A percentile compares a stretch with the other conserved stretches of the same genome.
These are phyloP conservation scores for Octonoba sinensis DNA, from an alignment of 2,888 invertebrate genomes.

Conservation along the genomic window DNA sequence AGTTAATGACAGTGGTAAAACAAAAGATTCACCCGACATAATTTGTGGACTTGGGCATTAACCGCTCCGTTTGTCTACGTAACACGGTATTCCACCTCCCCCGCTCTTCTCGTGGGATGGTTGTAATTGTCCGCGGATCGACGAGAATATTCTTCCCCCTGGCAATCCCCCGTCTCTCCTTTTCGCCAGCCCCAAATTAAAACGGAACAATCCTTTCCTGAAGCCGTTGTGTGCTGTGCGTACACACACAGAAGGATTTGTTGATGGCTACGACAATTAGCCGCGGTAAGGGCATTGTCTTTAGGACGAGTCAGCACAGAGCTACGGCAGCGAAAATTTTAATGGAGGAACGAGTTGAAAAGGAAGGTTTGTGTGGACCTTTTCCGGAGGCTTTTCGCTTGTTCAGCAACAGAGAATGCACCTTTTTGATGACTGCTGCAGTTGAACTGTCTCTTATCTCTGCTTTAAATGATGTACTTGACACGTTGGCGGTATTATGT, in stretches of 20 bases:
- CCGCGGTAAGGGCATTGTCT: constrained; percentile 32
- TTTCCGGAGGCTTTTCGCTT: too few species aligned
- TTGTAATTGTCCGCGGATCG: constrained; percentile 51
- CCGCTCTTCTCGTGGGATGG: not conserved
- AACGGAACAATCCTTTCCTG: constrained; percentile 43
- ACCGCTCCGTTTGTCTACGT: constrained; percentile 37
- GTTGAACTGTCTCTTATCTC: constrained; percentile 8
- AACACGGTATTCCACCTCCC: not conserved
- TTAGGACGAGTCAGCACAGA: constrained; percentile 25
- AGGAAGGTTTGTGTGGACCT: too few species aligned
- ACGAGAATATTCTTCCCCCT: constrained; percentile 34
- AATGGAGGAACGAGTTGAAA: constrained; percentile 10
- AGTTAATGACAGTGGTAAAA: constrained; percentile 49
- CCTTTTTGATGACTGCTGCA: constrained; percentile 23
- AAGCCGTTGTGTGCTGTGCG: too few species aligned
- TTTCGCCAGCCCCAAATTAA: constrained; percentile 28
- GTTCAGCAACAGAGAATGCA: constrained; percentile 9
- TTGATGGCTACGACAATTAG: constrained; percentile 31
- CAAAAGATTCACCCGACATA: constrained; percentile 30
- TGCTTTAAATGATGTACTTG: constrained; percentile 17
- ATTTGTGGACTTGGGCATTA: constrained; percentile 44
- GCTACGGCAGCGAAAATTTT: constrained; percentile 27
- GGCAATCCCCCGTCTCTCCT: not conserved
- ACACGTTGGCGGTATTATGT: constrained; percentile 10
- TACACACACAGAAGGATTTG: too few species aligned